A percentile compares a stretch with the other conserved stretches of the same genome.
These are phyloP conservation scores for Eubucco bourcierii DNA, from an alignment of 2,113 vertebrate genomes.

Conservation along the genomic window DNA sequence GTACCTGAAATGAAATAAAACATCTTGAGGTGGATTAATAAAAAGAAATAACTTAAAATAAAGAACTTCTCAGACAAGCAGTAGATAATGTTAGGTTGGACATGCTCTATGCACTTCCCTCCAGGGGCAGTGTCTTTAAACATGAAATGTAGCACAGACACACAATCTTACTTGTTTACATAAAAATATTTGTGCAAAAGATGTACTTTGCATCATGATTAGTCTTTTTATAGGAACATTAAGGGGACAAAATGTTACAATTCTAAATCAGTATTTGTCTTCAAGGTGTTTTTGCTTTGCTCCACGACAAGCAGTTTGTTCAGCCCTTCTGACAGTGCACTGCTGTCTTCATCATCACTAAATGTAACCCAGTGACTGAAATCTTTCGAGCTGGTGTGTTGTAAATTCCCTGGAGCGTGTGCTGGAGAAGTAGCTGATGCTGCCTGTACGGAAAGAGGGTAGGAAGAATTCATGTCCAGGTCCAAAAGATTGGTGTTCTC, in stretches of 20 bases:
- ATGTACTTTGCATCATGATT: not conserved
- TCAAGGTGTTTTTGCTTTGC: conserved; percentile 1
- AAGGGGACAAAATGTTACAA: not conserved
- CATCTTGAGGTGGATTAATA: conserved; percentile 20
- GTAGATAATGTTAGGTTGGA: not conserved
- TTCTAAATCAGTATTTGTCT: not conserved
- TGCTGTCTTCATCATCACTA: conserved; percentile 57
- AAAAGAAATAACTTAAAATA: conserved; percentile 62
- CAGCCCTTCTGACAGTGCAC: conserved; percentile 20
- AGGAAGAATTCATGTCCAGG: not conserved
- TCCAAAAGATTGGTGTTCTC: conserved; percentile 21
- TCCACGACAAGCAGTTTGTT: conserved; percentile 33
- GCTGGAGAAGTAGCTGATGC: not conserved
- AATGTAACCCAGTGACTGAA: conserved; percentile 54
- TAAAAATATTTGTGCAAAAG: not conserved
- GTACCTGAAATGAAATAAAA: conserved; percentile 26
- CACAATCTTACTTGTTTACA: not conserved
- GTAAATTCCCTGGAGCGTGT: not conserved
- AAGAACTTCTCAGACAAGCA: not conserved
- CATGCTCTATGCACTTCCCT: not conserved
- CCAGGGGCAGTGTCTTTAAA: conserved; percentile 15
- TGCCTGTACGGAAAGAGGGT: not conserved
- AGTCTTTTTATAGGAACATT: not conserved
- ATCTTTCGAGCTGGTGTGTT: not conserved
- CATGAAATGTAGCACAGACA: not conserved